These are phyloP conservation scores for Lordiphosa clarofinis DNA, from an alignment of 1,140 invertebrate species.

Conservation along the genomic window DNA sequence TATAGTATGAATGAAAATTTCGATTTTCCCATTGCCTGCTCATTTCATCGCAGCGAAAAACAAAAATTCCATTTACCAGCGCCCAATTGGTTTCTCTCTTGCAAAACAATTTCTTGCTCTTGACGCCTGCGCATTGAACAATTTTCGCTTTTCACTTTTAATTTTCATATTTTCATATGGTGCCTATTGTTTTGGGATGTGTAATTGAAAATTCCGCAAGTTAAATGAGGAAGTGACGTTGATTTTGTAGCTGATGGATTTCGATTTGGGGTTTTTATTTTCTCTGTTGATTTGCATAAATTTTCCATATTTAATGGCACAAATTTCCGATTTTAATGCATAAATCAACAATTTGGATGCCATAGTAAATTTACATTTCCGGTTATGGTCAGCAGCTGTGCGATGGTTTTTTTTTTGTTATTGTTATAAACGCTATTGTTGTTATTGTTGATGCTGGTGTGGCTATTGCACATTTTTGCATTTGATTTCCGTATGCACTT, in stretches of 20 bases:
- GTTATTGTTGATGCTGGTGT: constrained; percentile 21
- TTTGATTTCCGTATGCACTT: constrained; percentile 68
- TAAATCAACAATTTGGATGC: constrained; percentile 23
- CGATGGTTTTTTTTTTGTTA: constrained; percentile 37
- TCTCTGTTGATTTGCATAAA: neutral
- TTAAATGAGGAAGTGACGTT: constrained; percentile 77
- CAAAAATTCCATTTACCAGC: constrained; percentile 56
- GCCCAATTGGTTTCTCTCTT: neutral
- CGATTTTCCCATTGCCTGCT: constrained; percentile 66
- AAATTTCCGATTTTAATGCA: constrained; percentile 36
- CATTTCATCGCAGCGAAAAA: constrained; percentile 49
- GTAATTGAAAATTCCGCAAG: constrained; percentile 75
- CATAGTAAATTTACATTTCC: constrained; percentile 66
- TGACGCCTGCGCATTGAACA: constrained; percentile 39
- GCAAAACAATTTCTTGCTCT: constrained; percentile 21
- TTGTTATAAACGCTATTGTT: constrained; percentile 14
- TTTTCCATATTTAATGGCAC: constrained; percentile 69
- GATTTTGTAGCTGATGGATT: constrained; percentile 13
- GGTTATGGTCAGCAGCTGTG: constrained; percentile 11
- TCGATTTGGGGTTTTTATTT: constrained; percentile 16
- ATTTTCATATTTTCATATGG: constrained; percentile 47
- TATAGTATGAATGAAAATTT: constrained; percentile 78
- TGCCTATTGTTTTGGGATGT: constrained; percentile 57
- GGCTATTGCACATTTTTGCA: constrained; percentile 12
- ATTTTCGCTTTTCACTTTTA: constrained; percentile 62